Evolutionary conservation across 1,140 invertebrate species (phyloP).

Genomic region (Dreissena rostriformis): DNA sequence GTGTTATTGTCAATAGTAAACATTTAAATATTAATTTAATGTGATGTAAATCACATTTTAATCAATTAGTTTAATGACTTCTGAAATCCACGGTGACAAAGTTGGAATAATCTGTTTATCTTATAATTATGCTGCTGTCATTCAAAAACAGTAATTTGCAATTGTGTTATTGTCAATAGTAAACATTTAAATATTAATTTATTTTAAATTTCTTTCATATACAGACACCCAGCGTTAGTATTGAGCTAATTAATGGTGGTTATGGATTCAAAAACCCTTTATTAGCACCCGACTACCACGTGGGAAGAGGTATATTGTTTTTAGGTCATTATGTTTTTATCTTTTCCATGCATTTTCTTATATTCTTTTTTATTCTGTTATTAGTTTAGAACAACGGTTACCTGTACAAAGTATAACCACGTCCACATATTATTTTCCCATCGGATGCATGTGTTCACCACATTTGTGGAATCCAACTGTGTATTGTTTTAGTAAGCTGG

Average conservation of each 20-base stretch:
- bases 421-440: not conserved
- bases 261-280: conserved; percentile 55
- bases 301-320: not conserved
- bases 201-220: too few species aligned
- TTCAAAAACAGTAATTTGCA: too few species aligned
- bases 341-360: not conserved
- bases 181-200: too few species aligned
- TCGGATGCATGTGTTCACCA: not conserved
- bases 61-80: too few species aligned
- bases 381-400: not conserved
- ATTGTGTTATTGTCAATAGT: too few species aligned
- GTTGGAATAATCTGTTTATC: too few species aligned
- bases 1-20: too few species aligned
- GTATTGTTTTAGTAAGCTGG: not conserved
- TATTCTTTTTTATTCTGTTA: not conserved
- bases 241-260: conserved; percentile 53
- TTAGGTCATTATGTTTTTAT: not conserved
- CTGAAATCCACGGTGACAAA: too few species aligned
- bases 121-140: too few species aligned
- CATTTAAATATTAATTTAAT: too few species aligned
- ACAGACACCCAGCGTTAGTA: too few species aligned
- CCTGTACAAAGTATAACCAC: not conserved
- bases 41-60: too few species aligned
- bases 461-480: not conserved
- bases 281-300: conserved; percentile 24